phyloP scores from a whole-genome alignment of 2,888 invertebrate species.

The Drosophila falleni region DNA sequence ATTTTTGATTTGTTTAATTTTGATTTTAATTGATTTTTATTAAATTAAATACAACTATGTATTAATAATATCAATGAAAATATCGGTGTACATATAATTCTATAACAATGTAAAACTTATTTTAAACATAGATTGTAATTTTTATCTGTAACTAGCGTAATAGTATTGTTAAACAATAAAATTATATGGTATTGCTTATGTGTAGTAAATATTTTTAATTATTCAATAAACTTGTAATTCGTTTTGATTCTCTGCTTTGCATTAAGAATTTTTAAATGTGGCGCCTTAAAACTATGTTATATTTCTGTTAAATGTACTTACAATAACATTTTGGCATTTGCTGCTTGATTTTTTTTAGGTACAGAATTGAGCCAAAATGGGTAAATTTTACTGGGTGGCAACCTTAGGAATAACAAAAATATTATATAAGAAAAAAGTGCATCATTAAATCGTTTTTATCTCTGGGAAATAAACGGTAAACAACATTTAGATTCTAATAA shows the following conservation, averaged over 20 bases:
- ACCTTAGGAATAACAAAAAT: background rate
- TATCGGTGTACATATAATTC: constrained; percentile 36
- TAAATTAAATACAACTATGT: constrained; percentile 6
- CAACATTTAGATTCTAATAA: background rate
- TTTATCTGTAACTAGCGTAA: constrained; percentile 19
- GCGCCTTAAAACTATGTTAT: too few species aligned
- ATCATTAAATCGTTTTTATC: background rate
- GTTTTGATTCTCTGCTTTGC: too few species aligned
- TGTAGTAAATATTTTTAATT: too few species aligned
- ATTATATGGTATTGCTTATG: constrained; percentile 2
- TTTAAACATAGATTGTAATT: constrained; percentile 26
- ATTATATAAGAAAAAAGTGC: background rate
- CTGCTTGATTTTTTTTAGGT: too few species aligned
- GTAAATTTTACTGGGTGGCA: too few species aligned
- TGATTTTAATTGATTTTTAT: constrained; percentile 11
- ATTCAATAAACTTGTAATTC: too few species aligned
- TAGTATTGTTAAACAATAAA: constrained; percentile 15
- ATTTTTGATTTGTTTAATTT: constrained; percentile 21
- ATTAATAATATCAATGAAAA: constrained; percentile 24
- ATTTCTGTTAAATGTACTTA: too few species aligned
- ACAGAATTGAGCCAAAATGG: too few species aligned
- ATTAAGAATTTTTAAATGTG: too few species aligned
- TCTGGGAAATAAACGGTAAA: background rate
- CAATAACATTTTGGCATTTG: too few species aligned
- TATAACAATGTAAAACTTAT: constrained; percentile 17